phyloP scores from a whole-genome alignment of 2,888 invertebrate genomes.

The Platycheirus albimanus region DNA sequence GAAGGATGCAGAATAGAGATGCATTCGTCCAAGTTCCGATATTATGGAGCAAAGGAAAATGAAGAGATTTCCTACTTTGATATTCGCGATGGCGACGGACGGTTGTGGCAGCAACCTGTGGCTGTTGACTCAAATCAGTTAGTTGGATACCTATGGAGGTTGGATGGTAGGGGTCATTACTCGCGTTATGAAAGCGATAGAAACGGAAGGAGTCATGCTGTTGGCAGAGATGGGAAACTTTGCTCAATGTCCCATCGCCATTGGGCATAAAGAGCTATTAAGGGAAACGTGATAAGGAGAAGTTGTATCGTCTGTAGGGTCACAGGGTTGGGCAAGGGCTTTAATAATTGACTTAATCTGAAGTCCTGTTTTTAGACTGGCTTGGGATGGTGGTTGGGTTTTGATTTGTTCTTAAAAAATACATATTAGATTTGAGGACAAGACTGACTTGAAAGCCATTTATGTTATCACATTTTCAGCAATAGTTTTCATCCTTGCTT shows the following conservation, averaged over 20 bases:
- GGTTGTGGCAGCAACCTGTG: slow-evolving; percentile 51
- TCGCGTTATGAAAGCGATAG: slow-evolving; percentile 56
- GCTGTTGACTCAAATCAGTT: slow-evolving; percentile 61
- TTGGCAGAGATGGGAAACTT: neutral
- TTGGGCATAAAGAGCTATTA: slow-evolving; percentile 27
- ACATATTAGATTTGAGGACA: too few species aligned
- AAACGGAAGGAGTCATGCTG: slow-evolving; percentile 25
- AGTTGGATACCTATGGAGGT: slow-evolving; percentile 22
- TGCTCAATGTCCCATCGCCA: slow-evolving; percentile 7
- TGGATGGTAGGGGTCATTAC: slow-evolving; percentile 50
- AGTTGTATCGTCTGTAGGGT: slow-evolving; percentile 5
- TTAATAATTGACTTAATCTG: too few species aligned
- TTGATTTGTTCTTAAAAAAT: too few species aligned
- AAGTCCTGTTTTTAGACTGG: too few species aligned
- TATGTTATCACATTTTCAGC: too few species aligned
- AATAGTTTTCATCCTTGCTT: too few species aligned
- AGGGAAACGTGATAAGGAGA: neutral
- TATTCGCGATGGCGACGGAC: slow-evolving; percentile 56
- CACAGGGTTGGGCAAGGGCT: too few species aligned
- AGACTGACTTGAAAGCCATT: too few species aligned
- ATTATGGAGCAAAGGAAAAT: slow-evolving; percentile 61
- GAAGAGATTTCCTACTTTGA: slow-evolving; percentile 73
- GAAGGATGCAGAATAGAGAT: slow-evolving; percentile 66
- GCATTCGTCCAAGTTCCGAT: slow-evolving; percentile 67
- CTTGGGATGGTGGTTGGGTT: too few species aligned